Evolutionary conservation across 2,797 vertebrate species (phyloP).

Genomic region (Parotocinclus haroldoi): DNA sequence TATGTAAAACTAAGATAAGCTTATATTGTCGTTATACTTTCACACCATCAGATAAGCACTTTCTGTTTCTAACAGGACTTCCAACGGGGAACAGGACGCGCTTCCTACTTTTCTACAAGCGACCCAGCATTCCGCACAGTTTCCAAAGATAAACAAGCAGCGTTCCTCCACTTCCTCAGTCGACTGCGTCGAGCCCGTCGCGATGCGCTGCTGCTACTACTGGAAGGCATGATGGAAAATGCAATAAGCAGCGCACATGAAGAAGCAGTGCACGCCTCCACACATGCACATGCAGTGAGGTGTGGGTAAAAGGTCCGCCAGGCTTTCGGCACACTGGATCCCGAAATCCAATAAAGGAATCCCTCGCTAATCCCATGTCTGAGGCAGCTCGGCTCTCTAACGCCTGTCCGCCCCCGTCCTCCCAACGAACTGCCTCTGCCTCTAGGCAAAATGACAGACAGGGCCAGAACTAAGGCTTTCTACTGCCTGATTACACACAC

Average conservation of each 20-base stretch:
- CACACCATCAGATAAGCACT: background rate
- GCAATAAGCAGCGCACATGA: background rate
- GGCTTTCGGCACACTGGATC: constrained; percentile 32
- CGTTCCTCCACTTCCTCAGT: too few species aligned
- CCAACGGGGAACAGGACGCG: background rate
- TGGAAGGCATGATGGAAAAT: background rate
- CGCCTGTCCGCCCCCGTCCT: constrained; percentile 28
- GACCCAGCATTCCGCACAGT: background rate
- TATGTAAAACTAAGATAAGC: constrained; percentile 31
- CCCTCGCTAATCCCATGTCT: constrained; percentile 57
- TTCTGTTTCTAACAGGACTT: background rate
- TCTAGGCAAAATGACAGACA: constrained; percentile 59
- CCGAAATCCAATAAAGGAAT: constrained; percentile 54
- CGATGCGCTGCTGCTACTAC: too few species aligned
- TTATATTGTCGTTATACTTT: constrained; percentile 1
- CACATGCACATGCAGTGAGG: constrained; percentile 43
- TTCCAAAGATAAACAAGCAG: constrained; percentile 12
- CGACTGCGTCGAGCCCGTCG: too few species aligned
- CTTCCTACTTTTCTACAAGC: background rate
- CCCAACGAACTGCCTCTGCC: constrained; percentile 42
- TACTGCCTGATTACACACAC: constrained; percentile 48
- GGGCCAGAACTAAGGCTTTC: constrained; percentile 52
- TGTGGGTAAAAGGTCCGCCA: constrained; percentile 50
- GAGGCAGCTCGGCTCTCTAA: constrained; percentile 35
- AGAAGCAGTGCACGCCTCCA: constrained; percentile 1